Base-by-base conservation (phyloP, 2,888 invertebrate species). In the Margaritifera margaritifera region DNA sequence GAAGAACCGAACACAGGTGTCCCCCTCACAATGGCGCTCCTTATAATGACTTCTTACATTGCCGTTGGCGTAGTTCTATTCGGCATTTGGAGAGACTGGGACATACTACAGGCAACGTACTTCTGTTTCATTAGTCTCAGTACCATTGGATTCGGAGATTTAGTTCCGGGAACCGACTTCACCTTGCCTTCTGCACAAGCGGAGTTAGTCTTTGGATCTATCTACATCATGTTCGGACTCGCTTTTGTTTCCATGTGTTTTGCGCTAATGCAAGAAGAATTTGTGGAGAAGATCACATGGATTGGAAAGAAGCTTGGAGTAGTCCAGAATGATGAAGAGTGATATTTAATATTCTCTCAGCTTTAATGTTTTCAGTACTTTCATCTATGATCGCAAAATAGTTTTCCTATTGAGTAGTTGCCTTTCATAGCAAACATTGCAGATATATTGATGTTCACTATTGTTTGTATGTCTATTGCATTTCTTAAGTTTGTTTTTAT, bases 41-140 rank as follows among this genome's bases (percentile, higher is more conserved):
- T 94, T 72, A 95, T 97, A 78, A 96, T 98, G 93, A 93, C 96
- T 82, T 94, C 94, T 84, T 95, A 95, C 89, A 93, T 96, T 70
- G 93, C 95, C 85, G 95, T 95, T 67, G 98, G 98, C 22, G 97
- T 97, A 0, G 91, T 95, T 87, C 92, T 98, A 58, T 98, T 99
- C 90, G 93, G 94, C 4, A 91, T 94, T 86, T 98, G 97, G 96
- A 97, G 97, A 55, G 93, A 93, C 55, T 98, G 98, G 98, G 93
- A 94, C 81, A 93, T 94, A 86, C 91, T 98, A 74, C 96, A 97
- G 82, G 97, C 96, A 65, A 89, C 88, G 67, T 90, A 90, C 75
- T 90, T 90, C 83, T 89, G 89, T 64, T 90, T 90, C 75, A 84
- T 90, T 72, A 90, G 89, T 6, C 81, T 90, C 24, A 86, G 87